Evolutionary conservation across 2,888 invertebrate genomes (phyloP), one percentile per base, ranked within the genome.

Genomic region (Lithophane ornitopus): DNA sequence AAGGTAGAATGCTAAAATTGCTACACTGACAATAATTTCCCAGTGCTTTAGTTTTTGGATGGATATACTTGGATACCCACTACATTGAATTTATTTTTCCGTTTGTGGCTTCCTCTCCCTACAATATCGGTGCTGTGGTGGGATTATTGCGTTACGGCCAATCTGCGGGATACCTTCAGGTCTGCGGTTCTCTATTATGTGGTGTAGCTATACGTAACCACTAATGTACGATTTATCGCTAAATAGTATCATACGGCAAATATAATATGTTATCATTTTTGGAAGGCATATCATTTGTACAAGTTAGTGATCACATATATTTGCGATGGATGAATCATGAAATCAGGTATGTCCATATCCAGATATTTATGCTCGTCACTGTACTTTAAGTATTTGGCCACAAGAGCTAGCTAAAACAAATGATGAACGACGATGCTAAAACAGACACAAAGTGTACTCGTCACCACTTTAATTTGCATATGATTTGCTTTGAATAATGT

Each of bases 131-230:
- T 46, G 14, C 46, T 66, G 52, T 54, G 63, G 49, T 39, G 39
- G 12, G 26, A 80, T 56, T 54, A 77, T 62, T 49, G 46, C 46
- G 19, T 66, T 59, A 52, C 14, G 44, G 59, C 22, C 39, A 19
- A 26, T 22, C 7, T 74, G 81, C 22, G 75, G 66, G 12, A 74
- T 61, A 28, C 46, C 75, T 75, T 61, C 59, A 61, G 81, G 81
- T 49, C 34, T 78, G 75, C 66, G 81, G 78, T 75, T 14, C 28
- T 41, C 39, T 49, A 67, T 67, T 75, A 28, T 75, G 75, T 66
- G 66, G 65, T n/a, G 44, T 39, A 4, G 44, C 22, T 59, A 11
- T 28, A 46, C 12, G 3, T 74, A 52, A 28, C 44, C 44, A 28
- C 34, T 54, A 14, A 39, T 74, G 28, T 28, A 28, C 22, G n/a